Evolutionary conservation across 2,888 invertebrate species (phyloP).

Genomic region (Oscheius myriophilus): DNA sequence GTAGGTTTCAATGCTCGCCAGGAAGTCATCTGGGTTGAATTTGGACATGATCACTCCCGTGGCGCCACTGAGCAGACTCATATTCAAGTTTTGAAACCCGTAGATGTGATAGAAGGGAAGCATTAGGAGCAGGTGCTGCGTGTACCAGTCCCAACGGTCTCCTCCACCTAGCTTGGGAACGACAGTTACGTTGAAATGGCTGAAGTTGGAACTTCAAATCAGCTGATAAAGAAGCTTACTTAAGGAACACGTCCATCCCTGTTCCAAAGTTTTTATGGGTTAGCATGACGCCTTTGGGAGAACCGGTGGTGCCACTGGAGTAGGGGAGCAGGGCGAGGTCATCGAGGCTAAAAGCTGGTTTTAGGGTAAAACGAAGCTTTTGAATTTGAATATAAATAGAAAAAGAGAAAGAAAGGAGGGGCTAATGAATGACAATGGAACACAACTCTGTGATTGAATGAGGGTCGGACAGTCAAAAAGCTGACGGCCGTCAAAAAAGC

Average conservation of each 20-base stretch:
- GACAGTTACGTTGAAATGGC: neutral
- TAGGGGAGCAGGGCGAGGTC: slow-evolving; percentile 52
- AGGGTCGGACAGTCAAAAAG: too few relatives aligned
- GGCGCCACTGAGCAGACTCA: slow-evolving; percentile 39
- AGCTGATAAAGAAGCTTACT: slow-evolving; percentile 33
- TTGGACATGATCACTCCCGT: slow-evolving; percentile 60
- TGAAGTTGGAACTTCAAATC: neutral
- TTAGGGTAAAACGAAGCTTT: too few relatives aligned
- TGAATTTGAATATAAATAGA: too few relatives aligned
- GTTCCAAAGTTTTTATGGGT: slow-evolving; percentile 79
- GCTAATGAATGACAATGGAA: too few relatives aligned
- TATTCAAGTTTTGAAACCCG: slow-evolving; percentile 43
- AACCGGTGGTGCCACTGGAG: slow-evolving; percentile 82
- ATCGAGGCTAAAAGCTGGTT: slow-evolving; percentile 22
- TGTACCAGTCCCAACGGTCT: slow-evolving; percentile 33
- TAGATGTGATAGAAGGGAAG: slow-evolving; percentile 68
- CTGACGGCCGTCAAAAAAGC: too few relatives aligned
- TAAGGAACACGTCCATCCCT: slow-evolving; percentile 36
- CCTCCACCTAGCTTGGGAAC: slow-evolving; percentile 6
- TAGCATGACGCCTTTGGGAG: slow-evolving; percentile 83
- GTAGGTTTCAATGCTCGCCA: slow-evolving; percentile 45
- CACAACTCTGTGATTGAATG: too few relatives aligned
- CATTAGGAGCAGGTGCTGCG: slow-evolving; percentile 51
- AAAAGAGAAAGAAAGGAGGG: too few relatives aligned
- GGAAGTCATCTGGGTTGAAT: slow-evolving; percentile 58